Base-by-base conservation (phyloP, 2,113 vertebrate species). In the Probosciger aterrimus region DNA sequence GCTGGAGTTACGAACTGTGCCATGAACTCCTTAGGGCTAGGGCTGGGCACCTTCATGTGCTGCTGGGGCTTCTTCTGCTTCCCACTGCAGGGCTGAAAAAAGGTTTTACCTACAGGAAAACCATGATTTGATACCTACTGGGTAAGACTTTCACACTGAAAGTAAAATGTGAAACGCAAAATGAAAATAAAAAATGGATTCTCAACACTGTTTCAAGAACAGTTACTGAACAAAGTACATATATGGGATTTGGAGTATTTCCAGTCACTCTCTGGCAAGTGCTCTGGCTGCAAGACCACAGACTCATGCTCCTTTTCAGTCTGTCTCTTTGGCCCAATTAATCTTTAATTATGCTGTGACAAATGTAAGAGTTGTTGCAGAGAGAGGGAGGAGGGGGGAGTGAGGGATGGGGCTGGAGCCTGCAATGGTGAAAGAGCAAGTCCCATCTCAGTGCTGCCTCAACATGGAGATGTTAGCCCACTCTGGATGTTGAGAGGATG, bases 31-130 rank as follows among this genome's bases (percentile, higher is more conserved):
- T 50, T 4, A 2, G 6, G 13, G 2, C 33, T 55, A 12, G 15
- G 28, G 20, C 31, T 67, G 0, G 0, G 35, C 47, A 73, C 19
- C 8, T 35, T 55, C 11, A 14, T 39, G 4, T 25, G 20, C 23
- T 2, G 2, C 27, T 0, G 0, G 16, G 9, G 10, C 37, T 63
- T 2, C 50, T 87, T 86, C 35, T 83, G 35, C 71, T 75, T 75
- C 47, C 44, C 65, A 39, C 41, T 9, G 43, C 47, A 68, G 16
- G 25, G 20, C 59, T 70, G 39, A 37, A 82, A 23, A 70, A 63
- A 37, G 37, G 8, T 73, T 74, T 86, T 47, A 8, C 30, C 9
- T 31, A 35, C 15, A 75, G n/a, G 25, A 71, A 74, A 46, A 50
- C 41, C 33, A 50, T 41, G 3, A 71, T 20, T n/a, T 87, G 43